Evolutionary conservation across 2,797 vertebrate genomes (phyloP), one percentile per base, ranked within the genome.

Genomic region (Spheniscus humboldti): DNA sequence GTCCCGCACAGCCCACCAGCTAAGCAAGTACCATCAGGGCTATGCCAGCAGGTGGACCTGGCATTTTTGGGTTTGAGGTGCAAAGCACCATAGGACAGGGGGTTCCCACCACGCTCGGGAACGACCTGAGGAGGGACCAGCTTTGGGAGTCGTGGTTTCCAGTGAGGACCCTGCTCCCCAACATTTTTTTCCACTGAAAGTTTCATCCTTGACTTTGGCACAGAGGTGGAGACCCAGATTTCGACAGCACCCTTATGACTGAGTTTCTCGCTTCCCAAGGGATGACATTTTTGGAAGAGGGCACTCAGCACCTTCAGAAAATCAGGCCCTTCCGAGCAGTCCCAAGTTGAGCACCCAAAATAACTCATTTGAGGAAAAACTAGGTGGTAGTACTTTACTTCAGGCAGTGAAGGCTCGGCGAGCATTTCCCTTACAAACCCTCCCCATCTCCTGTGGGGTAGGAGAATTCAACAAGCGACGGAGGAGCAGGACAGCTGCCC

Each of bases 51-150:
- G 35, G 7, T 3, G 3, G 43, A 59, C 10, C 18, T 27, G 43
- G 43, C 7, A 10, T 37, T 66, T 63, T 30, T 2, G 75, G 33
- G 59, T 52, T 31, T 37, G 75, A 69, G 27, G 31, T 24, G 16
- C 48, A 69, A 73, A 78, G 27, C 68, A 39, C 6, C 18, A 30
- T 1, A 77, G n/a, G 16, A 72, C 0, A 2, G 33, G 33, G 13
- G 7, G 14, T 9, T 59, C 27, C 27, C 27, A n/a, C 17, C 68
- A 45, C 0, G 0, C 20, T 84, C 1, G 0, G 55, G 53, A 59
- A 28, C 0, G 3, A 43, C 12, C 39, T 5, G 2, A 39, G 66
- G 24, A 63, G 24, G n/a, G 48, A 41, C 15, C 10, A 2, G 4
- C 33, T 81, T 25, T 52, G 66, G 19, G 18, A 53, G 13, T 37